Evolutionary conservation across 2,113 vertebrate genomes (phyloP).

Genomic region (Muntiacus muntjak): DNA sequence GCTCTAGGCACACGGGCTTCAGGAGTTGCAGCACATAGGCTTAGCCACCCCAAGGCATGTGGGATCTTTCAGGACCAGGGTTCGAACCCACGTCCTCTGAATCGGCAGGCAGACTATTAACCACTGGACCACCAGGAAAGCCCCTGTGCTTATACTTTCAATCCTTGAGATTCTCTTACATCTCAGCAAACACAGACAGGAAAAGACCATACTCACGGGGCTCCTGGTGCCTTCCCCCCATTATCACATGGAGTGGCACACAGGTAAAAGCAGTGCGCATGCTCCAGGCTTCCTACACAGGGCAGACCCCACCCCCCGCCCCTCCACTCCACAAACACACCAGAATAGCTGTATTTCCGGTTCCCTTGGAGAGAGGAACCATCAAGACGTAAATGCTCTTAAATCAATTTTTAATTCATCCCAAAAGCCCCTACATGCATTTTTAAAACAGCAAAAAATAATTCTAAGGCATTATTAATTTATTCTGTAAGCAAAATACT

Average conservation of each 20-base stretch:
- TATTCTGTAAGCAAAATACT: not conserved
- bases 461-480: not conserved
- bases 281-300: not conserved
- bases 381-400: not conserved
- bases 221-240: not conserved
- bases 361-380: not conserved
- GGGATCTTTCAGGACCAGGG: not conserved
- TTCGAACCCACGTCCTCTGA: not conserved
- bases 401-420: not conserved
- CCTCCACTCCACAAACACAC: not conserved
- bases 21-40: not conserved
- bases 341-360: not conserved
- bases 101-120: not conserved
- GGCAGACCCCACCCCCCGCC: rapidly evolving
- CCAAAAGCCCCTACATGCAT: not conserved
- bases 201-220: not conserved
- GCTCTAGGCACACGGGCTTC: not conserved
- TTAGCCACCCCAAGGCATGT: not conserved
- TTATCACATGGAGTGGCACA: not conserved
- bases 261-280: rapidly evolving
- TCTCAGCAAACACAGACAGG: not conserved
- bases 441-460: constrained; percentile 1
- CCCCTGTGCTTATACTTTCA: not conserved
- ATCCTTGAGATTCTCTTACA: not conserved
- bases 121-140: not conserved